A percentile compares a stretch with the other conserved stretches of the same genome.
Evolutionary conservation across 1,140 invertebrate species (phyloP).

Genomic region (Steinernema feltiae): DNA sequence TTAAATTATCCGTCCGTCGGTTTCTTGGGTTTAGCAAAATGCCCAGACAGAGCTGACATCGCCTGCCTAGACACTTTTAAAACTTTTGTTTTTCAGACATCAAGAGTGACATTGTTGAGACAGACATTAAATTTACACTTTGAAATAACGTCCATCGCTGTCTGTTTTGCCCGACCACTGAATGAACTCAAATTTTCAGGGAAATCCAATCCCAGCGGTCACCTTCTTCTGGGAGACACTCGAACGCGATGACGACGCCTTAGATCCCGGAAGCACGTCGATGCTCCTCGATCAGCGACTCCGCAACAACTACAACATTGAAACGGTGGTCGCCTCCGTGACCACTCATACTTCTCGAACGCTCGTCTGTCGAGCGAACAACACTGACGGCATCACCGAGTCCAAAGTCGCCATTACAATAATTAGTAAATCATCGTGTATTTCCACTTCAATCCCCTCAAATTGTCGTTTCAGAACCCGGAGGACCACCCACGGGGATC

Average conservation of each 20-base stretch:
- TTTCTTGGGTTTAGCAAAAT: too few relatives aligned
- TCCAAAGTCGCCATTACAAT: not conserved
- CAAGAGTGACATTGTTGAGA: too few relatives aligned
- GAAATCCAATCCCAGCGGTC: not conserved
- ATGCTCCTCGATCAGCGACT: not conserved
- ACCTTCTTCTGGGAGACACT: constrained; percentile 5
- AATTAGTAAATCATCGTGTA: not conserved
- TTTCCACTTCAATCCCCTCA: not conserved
- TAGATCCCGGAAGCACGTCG: not conserved
- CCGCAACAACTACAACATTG: not conserved
- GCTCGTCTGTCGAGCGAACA: not conserved
- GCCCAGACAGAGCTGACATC: too few relatives aligned
- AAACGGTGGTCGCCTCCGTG: not conserved
- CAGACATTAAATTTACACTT: too few relatives aligned
- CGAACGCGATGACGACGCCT: not conserved
- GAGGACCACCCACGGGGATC: not conserved
- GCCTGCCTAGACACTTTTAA: too few relatives aligned
- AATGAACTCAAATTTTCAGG: not conserved
- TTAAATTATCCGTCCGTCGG: too few relatives aligned
- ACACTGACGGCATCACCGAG: not conserved
- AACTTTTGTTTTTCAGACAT: too few relatives aligned
- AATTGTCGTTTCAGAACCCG: not conserved
- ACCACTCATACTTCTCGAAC: not conserved
- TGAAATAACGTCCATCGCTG: too few relatives aligned
- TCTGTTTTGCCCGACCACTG: too few relatives aligned